phyloP scores from a whole-genome alignment of 2,888 invertebrate species.

The Heteromyza rotundicornis region DNA sequence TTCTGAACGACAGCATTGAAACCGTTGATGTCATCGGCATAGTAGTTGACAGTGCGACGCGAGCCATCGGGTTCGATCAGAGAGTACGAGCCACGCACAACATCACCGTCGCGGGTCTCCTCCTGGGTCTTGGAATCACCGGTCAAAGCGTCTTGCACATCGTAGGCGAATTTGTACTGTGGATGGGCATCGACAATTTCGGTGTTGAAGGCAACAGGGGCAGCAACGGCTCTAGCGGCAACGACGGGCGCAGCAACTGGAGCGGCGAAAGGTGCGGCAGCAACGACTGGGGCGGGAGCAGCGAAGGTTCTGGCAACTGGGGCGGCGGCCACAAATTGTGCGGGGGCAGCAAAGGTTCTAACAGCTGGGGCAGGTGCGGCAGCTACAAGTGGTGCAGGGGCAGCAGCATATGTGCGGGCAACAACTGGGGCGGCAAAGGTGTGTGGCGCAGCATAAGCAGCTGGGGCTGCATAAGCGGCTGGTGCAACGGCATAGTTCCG shows the following conservation, averaged over 20 bases:
- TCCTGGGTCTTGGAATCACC: too few species aligned
- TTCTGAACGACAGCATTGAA: too few species aligned
- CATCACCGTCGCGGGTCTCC: too few species aligned
- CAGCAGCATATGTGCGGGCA: slow-evolving; percentile 32
- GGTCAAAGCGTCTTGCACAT: too few species aligned
- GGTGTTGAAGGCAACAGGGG: slow-evolving; percentile 41
- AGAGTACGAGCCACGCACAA: too few species aligned
- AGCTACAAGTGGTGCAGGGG: slow-evolving; percentile 38
- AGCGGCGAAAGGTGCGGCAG: slow-evolving; percentile 38
- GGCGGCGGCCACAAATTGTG: slow-evolving; percentile 7
- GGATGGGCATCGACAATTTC: slow-evolving; percentile 62
- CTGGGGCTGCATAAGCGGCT: too few species aligned
- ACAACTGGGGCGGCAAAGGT: slow-evolving; percentile 32
- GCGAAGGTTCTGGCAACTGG: slow-evolving; percentile 31
- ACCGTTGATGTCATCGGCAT: too few species aligned
- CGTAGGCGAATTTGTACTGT: too few species aligned
- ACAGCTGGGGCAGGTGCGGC: slow-evolving; percentile 35
- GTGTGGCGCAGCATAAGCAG: too few species aligned
- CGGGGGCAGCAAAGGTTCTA: slow-evolving; percentile 28
- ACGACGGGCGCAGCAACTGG: slow-evolving; percentile 34
- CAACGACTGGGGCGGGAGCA: slow-evolving; percentile 37
- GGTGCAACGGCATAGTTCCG: too few species aligned
- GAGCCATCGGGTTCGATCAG: too few species aligned
- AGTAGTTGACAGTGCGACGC: too few species aligned
- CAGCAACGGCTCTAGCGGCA: slow-evolving; percentile 33